Evolutionary conservation across 1,140 invertebrate species (phyloP).

Genomic region (Atta colombica): DNA sequence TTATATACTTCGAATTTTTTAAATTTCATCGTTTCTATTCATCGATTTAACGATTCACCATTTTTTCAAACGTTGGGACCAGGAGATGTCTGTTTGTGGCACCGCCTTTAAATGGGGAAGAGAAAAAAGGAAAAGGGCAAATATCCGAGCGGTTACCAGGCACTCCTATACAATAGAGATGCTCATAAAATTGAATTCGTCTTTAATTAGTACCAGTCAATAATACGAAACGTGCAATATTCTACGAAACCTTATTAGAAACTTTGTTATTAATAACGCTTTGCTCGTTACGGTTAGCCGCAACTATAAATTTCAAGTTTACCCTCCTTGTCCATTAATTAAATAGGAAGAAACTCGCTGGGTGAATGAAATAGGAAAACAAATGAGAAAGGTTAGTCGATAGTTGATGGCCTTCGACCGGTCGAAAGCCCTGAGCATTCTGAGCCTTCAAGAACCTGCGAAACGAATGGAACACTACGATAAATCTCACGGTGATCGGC

Average conservation of each 20-base stretch:
- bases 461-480: conserved; percentile 50
- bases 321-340: conserved; percentile 20
- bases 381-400: conserved; percentile 58
- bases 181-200: conserved; percentile 13
- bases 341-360: conserved; percentile 46
- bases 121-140: neutral
- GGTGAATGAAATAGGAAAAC: conserved; percentile 43
- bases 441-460: conserved; percentile 31
- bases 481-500: conserved; percentile 55
- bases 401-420: conserved; percentile 41
- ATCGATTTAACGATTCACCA: neutral
- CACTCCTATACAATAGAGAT: neutral
- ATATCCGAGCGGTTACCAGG: neutral
- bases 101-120: neutral
- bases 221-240: neutral
- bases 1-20: neutral
- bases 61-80: neutral
- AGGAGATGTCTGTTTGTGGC: neutral
- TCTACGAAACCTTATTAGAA: conserved; percentile 3
- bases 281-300: neutral
- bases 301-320: conserved; percentile 40
- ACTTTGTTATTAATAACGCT: conserved; percentile 51
- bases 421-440: conserved; percentile 16
- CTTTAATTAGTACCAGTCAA: conserved; percentile 22
- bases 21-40: neutral